These are phyloP conservation scores for Chironomus tentans DNA, from an alignment of 2,888 invertebrate species.

Conservation along the genomic window DNA sequence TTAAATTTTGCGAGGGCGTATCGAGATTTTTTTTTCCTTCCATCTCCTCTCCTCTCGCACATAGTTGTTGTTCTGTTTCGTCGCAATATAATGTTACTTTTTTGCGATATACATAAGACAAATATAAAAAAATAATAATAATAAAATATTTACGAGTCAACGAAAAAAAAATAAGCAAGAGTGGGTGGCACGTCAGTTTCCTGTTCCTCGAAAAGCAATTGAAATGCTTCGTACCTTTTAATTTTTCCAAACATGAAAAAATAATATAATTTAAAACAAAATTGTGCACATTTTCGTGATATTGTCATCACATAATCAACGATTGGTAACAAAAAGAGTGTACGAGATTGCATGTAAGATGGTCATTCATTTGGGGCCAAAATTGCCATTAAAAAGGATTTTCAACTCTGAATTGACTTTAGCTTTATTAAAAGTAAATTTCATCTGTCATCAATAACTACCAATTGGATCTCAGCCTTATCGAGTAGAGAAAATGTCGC, in stretches of 20 bases:
- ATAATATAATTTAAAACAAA: too few species aligned
- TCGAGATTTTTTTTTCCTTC: not conserved
- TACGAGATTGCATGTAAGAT: conserved; percentile 6
- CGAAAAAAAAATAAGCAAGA: conserved; percentile 9
- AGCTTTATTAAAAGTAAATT: too few species aligned
- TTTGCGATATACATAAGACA: not conserved
- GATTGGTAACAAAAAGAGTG: not conserved
- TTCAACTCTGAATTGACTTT: too few species aligned
- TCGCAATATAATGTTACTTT: not conserved
- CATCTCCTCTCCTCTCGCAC: not conserved
- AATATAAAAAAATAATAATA: conserved; percentile 6
- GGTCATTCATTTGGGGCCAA: not conserved
- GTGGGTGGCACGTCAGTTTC: conserved; percentile 21
- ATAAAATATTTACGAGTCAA: conserved; percentile 24
- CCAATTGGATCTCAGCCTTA: too few species aligned
- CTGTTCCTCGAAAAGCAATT: conserved; percentile 14
- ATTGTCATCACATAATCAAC: not conserved
- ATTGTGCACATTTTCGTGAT: conserved; percentile 4
- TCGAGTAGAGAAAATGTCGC: too few species aligned
- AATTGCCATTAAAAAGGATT: too few species aligned
- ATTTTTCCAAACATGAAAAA: too few species aligned
- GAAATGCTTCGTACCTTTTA: not conserved
- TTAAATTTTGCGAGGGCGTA: conserved; percentile 21
- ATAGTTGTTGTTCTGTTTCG: not conserved
- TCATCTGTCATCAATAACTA: not conserved